Conservation (phyloP, 2,797 vertebrate genomes). For the Sebastes ruberrimus region DNA sequence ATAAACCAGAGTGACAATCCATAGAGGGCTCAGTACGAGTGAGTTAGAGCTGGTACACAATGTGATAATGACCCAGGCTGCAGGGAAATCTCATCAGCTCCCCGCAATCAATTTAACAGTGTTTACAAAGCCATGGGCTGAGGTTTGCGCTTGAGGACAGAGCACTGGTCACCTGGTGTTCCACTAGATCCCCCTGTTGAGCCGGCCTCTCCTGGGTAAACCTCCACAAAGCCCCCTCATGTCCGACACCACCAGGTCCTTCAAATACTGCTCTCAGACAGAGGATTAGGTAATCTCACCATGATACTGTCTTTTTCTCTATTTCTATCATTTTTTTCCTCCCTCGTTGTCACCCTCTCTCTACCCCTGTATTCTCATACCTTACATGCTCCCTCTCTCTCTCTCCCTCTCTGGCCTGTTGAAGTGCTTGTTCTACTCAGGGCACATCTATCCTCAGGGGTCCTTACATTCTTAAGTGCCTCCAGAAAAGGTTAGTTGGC, state of each 20-base stretch:
- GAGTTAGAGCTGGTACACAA: constrained; percentile 48
- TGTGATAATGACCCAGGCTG: constrained; percentile 71
- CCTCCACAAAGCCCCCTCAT: constrained; percentile 74
- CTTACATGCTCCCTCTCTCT: constrained; percentile 34
- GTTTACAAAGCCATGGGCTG: constrained; percentile 76
- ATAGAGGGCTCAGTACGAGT: constrained; percentile 19
- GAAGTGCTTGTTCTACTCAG: constrained; percentile 75
- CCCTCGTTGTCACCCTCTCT: constrained; percentile 32
- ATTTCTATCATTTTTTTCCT: constrained; percentile 64
- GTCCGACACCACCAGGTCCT: constrained; percentile 76
- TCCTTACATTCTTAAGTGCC: constrained; percentile 82
- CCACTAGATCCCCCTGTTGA: constrained; percentile 69
- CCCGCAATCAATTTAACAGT: constrained; percentile 76
- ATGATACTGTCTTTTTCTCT: constrained; percentile 75
- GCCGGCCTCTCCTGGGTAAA: constrained; percentile 76
- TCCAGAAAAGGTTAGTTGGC: constrained; percentile 84
- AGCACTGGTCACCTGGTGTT: constrained; percentile 67
- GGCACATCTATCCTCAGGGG: constrained; percentile 77
- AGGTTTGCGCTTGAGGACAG: constrained; percentile 61
- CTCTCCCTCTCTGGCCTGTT: constrained; percentile 49
- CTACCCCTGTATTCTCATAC: constrained; percentile 46
- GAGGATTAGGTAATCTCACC: constrained; percentile 82
- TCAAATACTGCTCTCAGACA: constrained; percentile 76
- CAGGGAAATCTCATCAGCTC: constrained; percentile 74
- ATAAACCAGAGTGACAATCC: constrained; percentile 39